Conservation (phyloP, 2,888 invertebrate genomes). For the Tenthredo mesomela region DNA sequence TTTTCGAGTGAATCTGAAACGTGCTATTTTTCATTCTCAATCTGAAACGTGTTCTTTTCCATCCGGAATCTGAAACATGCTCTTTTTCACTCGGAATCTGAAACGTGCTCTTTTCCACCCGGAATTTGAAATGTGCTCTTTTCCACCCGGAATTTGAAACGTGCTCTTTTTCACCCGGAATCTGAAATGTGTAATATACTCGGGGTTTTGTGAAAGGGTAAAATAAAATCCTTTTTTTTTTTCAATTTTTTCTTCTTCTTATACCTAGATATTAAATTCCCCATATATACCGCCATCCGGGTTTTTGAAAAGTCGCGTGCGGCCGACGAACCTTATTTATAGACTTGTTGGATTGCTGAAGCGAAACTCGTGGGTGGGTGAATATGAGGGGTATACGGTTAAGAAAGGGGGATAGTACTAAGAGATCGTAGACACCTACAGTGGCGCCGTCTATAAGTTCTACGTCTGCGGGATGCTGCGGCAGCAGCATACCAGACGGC, state of each 20-base stretch:
- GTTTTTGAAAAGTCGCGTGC: constrained; percentile 42
- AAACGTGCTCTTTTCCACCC: too few species aligned
- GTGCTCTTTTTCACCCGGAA: too few species aligned
- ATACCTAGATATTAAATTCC: not conserved
- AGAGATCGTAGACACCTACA: constrained; percentile 51
- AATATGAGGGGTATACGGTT: not conserved
- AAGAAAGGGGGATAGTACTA: not conserved
- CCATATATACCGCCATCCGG: not conserved
- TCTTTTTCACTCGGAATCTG: too few species aligned
- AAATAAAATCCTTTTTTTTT: not conserved
- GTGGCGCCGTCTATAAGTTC: constrained; percentile 45
- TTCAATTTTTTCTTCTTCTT: too few species aligned
- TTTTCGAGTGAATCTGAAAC: too few species aligned
- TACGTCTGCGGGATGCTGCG: constrained; percentile 43
- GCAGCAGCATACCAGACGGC: constrained; percentile 48
- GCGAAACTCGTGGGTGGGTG: constrained; percentile 52
- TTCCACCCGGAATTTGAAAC: too few species aligned
- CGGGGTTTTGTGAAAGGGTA: not conserved
- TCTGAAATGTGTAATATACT: too few species aligned
- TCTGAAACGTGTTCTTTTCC: too few species aligned
- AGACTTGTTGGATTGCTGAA: constrained; percentile 52
- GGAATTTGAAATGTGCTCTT: too few species aligned
- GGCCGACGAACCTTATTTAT: constrained; percentile 51
- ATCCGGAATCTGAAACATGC: too few species aligned
- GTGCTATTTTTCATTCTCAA: too few species aligned